These are phyloP conservation scores for Tapirus indicus DNA, from an alignment of 2,797 vertebrate genomes.

Conservation along the genomic window DNA sequence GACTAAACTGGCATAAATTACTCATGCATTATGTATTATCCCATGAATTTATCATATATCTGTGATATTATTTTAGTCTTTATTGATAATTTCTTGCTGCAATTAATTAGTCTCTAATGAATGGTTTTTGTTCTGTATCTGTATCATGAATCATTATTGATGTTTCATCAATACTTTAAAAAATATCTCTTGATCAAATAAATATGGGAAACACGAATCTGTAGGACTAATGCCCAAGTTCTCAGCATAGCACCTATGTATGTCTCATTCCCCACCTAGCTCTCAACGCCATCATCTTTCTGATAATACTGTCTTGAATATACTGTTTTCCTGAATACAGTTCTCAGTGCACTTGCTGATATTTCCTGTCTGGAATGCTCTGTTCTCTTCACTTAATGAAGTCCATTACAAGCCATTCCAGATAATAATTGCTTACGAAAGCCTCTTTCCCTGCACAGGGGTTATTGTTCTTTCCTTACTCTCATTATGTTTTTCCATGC, in stretches of 20 bases:
- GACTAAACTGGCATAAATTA: background rate
- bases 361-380: background rate
- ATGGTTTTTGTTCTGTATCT: background rate
- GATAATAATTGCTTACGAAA: background rate
- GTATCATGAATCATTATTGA: slow-evolving; percentile 40
- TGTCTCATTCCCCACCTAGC: background rate
- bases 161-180: background rate
- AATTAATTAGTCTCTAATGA: background rate
- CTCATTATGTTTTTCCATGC: background rate
- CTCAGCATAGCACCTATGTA: background rate
- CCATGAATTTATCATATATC: background rate
- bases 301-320: background rate
- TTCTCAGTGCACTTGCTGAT: background rate
- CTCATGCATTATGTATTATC: background rate
- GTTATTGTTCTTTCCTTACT: background rate
- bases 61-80: slow-evolving; percentile 37
- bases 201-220: background rate
- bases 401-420: background rate
- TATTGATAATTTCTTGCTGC: slow-evolving; percentile 18
- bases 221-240: background rate
- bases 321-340: background rate
- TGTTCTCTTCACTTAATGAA: background rate
- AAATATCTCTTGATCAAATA: background rate
- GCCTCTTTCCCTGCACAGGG: background rate
- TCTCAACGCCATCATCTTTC: background rate